Percentiles rank a stretch among this genome's conserved stretches.
phyloP scores from a whole-genome alignment of 2,888 invertebrate genomes.

The Oscheius sp. region DNA sequence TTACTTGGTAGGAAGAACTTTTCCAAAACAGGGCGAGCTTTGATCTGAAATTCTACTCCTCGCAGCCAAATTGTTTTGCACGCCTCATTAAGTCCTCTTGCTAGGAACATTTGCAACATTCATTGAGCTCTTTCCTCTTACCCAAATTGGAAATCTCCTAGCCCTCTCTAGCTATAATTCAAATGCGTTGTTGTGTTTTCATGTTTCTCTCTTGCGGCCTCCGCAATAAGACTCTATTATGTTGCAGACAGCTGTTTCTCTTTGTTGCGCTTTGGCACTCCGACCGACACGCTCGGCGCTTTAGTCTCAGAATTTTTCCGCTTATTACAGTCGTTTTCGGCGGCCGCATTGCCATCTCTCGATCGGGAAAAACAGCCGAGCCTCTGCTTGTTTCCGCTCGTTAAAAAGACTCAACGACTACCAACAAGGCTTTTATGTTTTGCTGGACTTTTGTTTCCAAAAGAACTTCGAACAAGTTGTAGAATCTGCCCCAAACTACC shows the following conservation, averaged over 20 bases:
- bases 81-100: not conserved
- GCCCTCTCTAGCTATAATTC: not conserved
- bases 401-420: no score
- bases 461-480: no score
- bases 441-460: no score
- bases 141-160: not conserved
- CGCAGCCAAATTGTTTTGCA: not conserved
- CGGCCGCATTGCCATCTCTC: not conserved
- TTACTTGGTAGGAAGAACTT: no score
- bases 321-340: not conserved
- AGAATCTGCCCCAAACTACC: no score
- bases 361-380: no score
- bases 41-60: not conserved
- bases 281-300: not conserved
- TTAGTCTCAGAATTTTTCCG: not conserved
- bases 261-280: conserved; percentile 1
- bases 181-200: not conserved
- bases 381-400: no score
- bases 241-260: conserved; percentile 17
- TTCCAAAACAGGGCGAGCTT: not conserved
- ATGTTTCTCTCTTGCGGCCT: conserved; percentile 1
- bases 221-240: conserved; percentile 12
- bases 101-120: not conserved
- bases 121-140: not conserved
- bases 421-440: no score